Evolutionary conservation across 2,888 invertebrate genomes (phyloP).

Genomic region (Lysandra coridon): DNA sequence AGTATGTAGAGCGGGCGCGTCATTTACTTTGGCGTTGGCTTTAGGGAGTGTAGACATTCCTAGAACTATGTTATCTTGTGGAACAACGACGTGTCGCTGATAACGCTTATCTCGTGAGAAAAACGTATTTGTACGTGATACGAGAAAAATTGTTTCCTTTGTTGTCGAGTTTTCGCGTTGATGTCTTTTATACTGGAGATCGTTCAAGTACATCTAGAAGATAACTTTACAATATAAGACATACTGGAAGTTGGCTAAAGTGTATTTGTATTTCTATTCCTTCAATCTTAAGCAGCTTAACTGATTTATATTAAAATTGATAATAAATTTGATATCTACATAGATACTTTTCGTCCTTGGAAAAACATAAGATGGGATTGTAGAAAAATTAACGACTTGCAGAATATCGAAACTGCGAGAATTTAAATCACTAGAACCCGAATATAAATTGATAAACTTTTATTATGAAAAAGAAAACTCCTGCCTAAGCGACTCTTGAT

Average conservation of each 20-base stretch:
- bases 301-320: too few species aligned
- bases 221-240: background rate
- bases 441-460: too few species aligned
- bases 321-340: too few species aligned
- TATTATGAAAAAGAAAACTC: background rate
- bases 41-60: conserved; percentile 48
- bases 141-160: background rate
- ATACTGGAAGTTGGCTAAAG: too few species aligned
- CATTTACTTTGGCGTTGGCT: conserved; percentile 31
- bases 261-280: too few species aligned
- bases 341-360: too few species aligned
- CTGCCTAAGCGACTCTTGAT: background rate
- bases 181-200: background rate
- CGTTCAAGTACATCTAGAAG: background rate
- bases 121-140: conserved; percentile 24
- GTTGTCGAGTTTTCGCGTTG: background rate
- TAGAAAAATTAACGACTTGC: too few species aligned
- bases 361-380: too few species aligned
- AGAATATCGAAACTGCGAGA: too few species aligned
- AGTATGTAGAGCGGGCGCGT: conserved; percentile 1
- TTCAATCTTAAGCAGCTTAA: too few species aligned
- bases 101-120: conserved; percentile 31
- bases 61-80: conserved; percentile 46
- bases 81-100: conserved; percentile 22
- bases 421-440: too few species aligned